A percentile compares a stretch with the other conserved stretches of the same genome.
phyloP scores from a whole-genome alignment of 2,888 invertebrate species.

The Cheilosia soror region DNA sequence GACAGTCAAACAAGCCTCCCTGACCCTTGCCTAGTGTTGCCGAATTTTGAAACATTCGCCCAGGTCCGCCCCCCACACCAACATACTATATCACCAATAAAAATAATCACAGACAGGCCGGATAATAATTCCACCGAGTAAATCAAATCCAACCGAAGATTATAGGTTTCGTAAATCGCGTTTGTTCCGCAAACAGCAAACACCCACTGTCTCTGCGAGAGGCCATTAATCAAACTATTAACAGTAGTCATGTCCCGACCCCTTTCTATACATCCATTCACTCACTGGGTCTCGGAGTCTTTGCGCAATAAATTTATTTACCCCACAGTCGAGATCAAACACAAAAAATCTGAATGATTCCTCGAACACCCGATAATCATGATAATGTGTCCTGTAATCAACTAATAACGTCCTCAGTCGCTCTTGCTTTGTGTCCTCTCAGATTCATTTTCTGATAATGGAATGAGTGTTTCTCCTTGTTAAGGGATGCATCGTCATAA shows the following conservation, averaged over 20 bases:
- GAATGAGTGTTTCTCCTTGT: slow-evolving; percentile 59
- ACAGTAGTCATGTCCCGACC: slow-evolving; percentile 77
- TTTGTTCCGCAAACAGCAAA: slow-evolving; percentile 68
- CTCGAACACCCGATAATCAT: slow-evolving; percentile 83
- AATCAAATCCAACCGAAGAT: slow-evolving; percentile 74
- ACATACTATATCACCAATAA: slow-evolving; percentile 66
- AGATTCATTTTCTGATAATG: slow-evolving; percentile 61
- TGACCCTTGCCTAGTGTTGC: slow-evolving; percentile 1
- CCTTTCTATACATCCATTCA: slow-evolving; percentile 43
- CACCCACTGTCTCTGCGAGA: slow-evolving; percentile 78
- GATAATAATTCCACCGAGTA: slow-evolving; percentile 58
- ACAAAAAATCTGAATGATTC: slow-evolving; percentile 57
- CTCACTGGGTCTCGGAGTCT: slow-evolving; percentile 10
- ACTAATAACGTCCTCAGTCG: slow-evolving; percentile 82
- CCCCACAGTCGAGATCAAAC: slow-evolving; percentile 61
- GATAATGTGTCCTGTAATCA: slow-evolving; percentile 85
- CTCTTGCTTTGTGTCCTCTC: slow-evolving; percentile 27
- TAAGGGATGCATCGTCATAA: slow-evolving; percentile 53
- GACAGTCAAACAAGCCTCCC: slow-evolving; percentile 38
- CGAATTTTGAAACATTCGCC: slow-evolving; percentile 38
- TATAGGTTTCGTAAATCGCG: slow-evolving; percentile 70
- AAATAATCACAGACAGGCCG: slow-evolving; percentile 56
- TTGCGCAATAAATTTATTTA: slow-evolving; percentile 74
- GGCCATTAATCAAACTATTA: slow-evolving; percentile 84
- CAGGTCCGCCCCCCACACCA: slow-evolving; percentile 56